Base-by-base conservation (phyloP, 1,140 invertebrate species). In the Zaprionus tsacasi region DNA sequence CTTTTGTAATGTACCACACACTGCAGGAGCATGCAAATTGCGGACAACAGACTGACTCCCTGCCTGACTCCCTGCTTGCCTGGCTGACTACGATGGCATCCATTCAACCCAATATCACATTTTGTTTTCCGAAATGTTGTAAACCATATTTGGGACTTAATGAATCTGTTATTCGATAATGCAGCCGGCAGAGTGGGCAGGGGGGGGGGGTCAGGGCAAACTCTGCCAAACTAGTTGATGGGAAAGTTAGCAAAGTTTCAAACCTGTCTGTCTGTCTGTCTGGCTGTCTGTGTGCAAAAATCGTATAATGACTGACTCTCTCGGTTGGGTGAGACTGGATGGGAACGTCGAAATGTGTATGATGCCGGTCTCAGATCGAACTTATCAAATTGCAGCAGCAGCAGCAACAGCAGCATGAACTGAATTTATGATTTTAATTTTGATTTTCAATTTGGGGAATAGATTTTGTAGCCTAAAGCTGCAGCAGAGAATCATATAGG, bases 111-210 rank as follows among this genome's bases (percentile, higher is more conserved):
- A 55, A 56, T 70, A 72, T 61, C 59, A 27, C 43, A 25, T 25
- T 63, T 65, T 61, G 52, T 52, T 69, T 27, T 70, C 6, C 52
- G 59, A 52, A 76, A 87, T 71, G 21, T 67, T 82, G 83, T 75
- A 87, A 82, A 63, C 83, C 83, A 88, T 80, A 72, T 88, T 88
- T 75, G 83, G 50, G 43, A 65, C 63, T 82, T 87, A 87, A 87
- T 87, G 83, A 87, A 87, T 88, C 80, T 81, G 83, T 78, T 83
- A 88, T 83, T 83, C 68, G 85, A 87, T 80, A 87, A 87, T 88
- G 80, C 85, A 88, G 69, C 54, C 17, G 11, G 17, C 27, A 5
- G 27, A 30, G 27, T 30, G 27, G 52, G 52, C 48, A 65, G 52
- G 75, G 27, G 4, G 7, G 63, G 76, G 65, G 45, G 35, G 69